Evolutionary conservation across 2,113 vertebrate genomes (phyloP).

Genomic region (Stegostoma tigrinum): DNA sequence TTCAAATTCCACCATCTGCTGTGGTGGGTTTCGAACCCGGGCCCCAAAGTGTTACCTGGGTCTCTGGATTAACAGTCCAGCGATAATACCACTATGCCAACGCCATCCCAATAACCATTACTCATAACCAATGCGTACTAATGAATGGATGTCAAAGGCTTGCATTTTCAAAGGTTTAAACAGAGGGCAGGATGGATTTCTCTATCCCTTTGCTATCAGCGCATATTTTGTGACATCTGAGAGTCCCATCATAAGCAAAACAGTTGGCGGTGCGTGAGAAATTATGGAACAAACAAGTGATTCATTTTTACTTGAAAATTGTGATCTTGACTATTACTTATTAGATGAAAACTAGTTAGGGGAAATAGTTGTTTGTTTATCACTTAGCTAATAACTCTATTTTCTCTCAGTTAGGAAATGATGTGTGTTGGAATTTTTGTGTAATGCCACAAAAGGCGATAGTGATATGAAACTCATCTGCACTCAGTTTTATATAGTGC

Average conservation of each 20-base stretch:
- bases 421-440: background rate
- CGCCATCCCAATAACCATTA: background rate
- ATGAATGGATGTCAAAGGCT: background rate
- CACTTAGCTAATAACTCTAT: background rate
- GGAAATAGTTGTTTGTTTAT: background rate
- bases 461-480: background rate
- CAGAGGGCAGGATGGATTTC: background rate
- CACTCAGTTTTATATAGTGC: background rate
- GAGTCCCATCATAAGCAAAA: background rate
- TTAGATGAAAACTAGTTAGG: background rate
- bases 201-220: too few species aligned
- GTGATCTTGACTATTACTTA: background rate
- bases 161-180: slow-evolving; percentile 1
- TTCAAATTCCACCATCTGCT: too few species aligned
- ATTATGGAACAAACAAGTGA: background rate
- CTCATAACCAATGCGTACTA: background rate
- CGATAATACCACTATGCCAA: too few species aligned
- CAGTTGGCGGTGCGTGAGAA: background rate
- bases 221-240: background rate
- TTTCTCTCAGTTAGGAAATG: background rate
- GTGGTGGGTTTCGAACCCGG: too few species aligned
- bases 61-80: too few species aligned
- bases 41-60: too few species aligned
- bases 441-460: background rate
- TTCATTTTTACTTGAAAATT: background rate